phyloP scores from a whole-genome alignment of 2,888 invertebrate species.

The Brachylomia viminalis region DNA sequence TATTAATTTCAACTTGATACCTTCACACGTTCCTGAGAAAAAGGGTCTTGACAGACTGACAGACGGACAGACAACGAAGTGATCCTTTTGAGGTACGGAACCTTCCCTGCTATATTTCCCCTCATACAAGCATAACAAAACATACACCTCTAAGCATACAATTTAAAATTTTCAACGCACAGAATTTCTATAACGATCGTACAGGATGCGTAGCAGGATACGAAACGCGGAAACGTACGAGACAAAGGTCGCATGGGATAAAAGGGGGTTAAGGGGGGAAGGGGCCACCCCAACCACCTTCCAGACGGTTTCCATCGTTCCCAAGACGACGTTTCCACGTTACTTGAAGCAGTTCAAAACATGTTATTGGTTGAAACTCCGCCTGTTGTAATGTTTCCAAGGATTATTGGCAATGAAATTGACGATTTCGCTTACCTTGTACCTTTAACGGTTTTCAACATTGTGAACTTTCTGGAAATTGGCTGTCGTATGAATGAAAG shows the following conservation, averaged over 20 bases:
- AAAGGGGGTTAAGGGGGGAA: constrained; percentile 27
- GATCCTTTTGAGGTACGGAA: too few species aligned
- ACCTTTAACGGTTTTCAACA: constrained; percentile 26
- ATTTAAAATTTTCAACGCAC: constrained; percentile 22
- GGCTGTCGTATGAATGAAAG: not conserved
- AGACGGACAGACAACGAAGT: too few species aligned
- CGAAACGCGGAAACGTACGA: constrained; percentile 71
- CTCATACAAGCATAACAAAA: not conserved
- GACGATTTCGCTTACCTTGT: constrained; percentile 36
- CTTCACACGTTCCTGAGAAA: too few species aligned
- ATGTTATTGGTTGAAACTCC: constrained; percentile 58
- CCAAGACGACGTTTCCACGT: constrained; percentile 66
- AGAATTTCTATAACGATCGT: constrained; percentile 54
- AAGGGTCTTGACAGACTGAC: too few species aligned
- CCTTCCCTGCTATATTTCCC: not conserved
- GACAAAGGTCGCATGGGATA: constrained; percentile 67
- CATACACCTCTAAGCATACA: not conserved
- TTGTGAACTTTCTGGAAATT: constrained; percentile 20
- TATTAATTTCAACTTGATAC: too few species aligned
- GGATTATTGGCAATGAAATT: constrained; percentile 42
- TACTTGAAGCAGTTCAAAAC: constrained; percentile 58
- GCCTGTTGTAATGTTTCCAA: constrained; percentile 45
- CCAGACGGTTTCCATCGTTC: constrained; percentile 57
- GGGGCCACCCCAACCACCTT: constrained; percentile 42
- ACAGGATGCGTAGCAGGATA: constrained; percentile 66